phyloP scores from a whole-genome alignment of 2,888 invertebrate species.

The Mesoligia furuncula region DNA sequence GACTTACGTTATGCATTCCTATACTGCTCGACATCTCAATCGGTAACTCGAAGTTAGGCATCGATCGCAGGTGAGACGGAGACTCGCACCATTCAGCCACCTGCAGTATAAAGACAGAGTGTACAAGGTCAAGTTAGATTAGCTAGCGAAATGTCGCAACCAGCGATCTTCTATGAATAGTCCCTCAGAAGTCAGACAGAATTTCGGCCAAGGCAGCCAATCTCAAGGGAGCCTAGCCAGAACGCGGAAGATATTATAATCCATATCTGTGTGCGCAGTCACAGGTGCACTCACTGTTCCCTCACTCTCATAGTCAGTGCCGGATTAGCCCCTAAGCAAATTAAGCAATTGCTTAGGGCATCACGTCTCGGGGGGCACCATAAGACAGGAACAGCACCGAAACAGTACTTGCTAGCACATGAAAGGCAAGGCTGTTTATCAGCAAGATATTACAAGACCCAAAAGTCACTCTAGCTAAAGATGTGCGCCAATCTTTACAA shows the following conservation, averaged over 20 bases:
- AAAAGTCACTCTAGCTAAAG: too few relatives aligned
- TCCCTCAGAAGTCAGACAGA: not conserved
- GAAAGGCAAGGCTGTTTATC: too few relatives aligned
- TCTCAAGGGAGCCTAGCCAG: not conserved
- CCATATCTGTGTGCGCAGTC: not conserved
- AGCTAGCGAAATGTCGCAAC: not conserved
- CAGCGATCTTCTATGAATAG: not conserved
- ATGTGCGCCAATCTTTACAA: too few relatives aligned
- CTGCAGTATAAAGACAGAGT: conserved; percentile 63
- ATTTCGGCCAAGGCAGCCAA: not conserved
- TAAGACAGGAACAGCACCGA: too few relatives aligned
- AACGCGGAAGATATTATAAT: not conserved
- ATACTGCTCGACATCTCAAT: conserved; percentile 87
- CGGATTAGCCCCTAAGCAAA: too few relatives aligned
- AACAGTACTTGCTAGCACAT: too few relatives aligned
- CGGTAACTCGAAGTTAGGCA: conserved; percentile 89
- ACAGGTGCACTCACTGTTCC: not conserved
- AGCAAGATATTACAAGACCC: too few relatives aligned
- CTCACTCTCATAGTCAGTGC: not conserved
- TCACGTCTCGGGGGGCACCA: too few relatives aligned
- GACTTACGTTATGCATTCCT: conserved; percentile 77
- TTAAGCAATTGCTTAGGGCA: too few relatives aligned
- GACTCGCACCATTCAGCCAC: conserved; percentile 90
- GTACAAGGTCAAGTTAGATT: not conserved
- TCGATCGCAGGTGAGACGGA: conserved; percentile 88